Evolutionary conservation across 2,888 invertebrate genomes (phyloP).

Genomic region (Tachystola acroxantha): DNA sequence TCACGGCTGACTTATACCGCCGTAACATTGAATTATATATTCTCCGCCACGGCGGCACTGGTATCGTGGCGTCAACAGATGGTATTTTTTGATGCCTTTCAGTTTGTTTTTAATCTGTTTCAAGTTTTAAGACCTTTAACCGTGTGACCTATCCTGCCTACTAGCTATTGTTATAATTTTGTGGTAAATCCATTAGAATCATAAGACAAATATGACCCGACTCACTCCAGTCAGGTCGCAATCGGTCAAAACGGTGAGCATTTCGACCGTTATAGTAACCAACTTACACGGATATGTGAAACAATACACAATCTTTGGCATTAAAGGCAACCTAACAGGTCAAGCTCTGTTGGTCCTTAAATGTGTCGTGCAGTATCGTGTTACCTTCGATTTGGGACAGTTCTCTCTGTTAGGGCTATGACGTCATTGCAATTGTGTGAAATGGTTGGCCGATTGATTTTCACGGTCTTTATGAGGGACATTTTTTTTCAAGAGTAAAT

Average conservation of each 20-base stretch:
- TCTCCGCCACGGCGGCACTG: too few relatives aligned
- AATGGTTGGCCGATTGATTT: background rate
- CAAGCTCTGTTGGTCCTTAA: conserved; percentile 15
- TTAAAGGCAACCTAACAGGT: conserved; percentile 4
- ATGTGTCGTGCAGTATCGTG: conserved; percentile 17
- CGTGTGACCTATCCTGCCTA: too few relatives aligned
- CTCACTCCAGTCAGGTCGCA: conserved; percentile 21
- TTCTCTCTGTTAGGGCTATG: conserved; percentile 6
- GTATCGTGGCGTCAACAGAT: too few relatives aligned
- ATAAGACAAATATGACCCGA: conserved; percentile 15
- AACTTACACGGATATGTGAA: conserved; percentile 13
- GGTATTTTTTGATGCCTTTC: too few relatives aligned
- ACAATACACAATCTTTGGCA: background rate
- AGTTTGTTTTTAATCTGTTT: too few relatives aligned
- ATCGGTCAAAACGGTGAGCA: conserved; percentile 31
- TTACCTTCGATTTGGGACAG: conserved; percentile 6
- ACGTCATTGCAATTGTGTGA: conserved; percentile 21
- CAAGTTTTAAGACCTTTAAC: too few relatives aligned
- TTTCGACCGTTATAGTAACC: conserved; percentile 17
- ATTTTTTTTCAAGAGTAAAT: too few relatives aligned
- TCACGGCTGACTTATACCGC: too few relatives aligned
- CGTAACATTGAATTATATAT: too few relatives aligned
- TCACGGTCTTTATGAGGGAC: background rate
- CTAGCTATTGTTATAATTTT: too few relatives aligned
- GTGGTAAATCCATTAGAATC: conserved; percentile 10